A percentile compares a stretch with the other conserved stretches of the same genome.
Evolutionary conservation across 2,888 invertebrate genomes (phyloP).

Genomic region (Ochropleura plecta): DNA sequence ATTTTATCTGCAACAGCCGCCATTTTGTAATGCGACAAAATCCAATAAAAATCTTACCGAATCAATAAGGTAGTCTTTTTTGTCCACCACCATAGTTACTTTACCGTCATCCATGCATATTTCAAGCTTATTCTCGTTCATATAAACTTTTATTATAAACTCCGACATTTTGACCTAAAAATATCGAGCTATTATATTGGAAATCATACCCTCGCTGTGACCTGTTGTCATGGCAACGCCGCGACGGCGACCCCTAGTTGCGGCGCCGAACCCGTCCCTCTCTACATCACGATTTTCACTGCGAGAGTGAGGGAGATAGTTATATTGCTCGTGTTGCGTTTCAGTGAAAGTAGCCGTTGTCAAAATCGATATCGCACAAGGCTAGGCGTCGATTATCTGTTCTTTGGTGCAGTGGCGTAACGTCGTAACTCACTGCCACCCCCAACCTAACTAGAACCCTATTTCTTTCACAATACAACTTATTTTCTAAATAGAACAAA

Average conservation of each 20-base stretch:
- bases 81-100: constrained; percentile 56
- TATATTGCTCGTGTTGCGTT: constrained; percentile 67
- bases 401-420: constrained; percentile 67
- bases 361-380: constrained; percentile 91
- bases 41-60: constrained; percentile 76
- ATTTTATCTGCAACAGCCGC: constrained; percentile 39
- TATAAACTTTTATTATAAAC: constrained; percentile 74
- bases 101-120: constrained; percentile 69
- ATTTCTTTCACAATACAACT: rapidly evolving
- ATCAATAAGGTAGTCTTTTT: constrained; percentile 77
- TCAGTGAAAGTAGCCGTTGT: constrained; percentile 79
- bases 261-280: constrained; percentile 67
- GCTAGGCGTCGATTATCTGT: constrained; percentile 90
- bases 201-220: constrained; percentile 84
- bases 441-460: constrained; percentile 50
- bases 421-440: constrained; percentile 48
- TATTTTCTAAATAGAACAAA: constrained; percentile 40
- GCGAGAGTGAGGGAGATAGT: constrained; percentile 70
- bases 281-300: constrained; percentile 60
- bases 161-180: constrained; percentile 82
- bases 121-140: constrained; percentile 71
- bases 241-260: constrained; percentile 74
- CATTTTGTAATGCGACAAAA: constrained; percentile 59
- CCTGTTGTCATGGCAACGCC: constrained; percentile 85
- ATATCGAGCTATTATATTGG: constrained; percentile 87